phyloP scores from a whole-genome alignment of 2,888 invertebrate genomes.

The Ornithoptera priamus region DNA sequence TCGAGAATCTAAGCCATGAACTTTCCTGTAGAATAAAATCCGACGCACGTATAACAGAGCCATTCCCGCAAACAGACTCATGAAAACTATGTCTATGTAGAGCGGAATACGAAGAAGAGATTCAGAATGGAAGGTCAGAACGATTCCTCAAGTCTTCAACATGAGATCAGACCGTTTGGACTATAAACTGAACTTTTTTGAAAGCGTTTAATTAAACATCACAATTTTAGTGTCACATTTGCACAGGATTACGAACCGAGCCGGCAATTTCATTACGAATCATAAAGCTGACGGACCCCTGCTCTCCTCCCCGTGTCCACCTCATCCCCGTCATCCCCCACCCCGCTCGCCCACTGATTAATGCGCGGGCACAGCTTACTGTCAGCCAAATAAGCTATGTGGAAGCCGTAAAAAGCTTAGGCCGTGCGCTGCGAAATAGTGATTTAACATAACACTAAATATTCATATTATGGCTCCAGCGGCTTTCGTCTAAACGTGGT shows the following conservation, averaged over 20 bases:
- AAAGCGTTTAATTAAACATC: slow-evolving; percentile 2
- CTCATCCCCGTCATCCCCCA: neutral
- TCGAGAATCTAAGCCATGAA: too few relatives aligned
- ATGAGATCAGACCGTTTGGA: too few relatives aligned
- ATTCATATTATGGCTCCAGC: too few relatives aligned
- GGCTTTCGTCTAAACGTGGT: too few relatives aligned
- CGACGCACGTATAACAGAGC: too few relatives aligned
- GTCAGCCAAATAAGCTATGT: slow-evolving; percentile 20
- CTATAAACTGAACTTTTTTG: too few relatives aligned
- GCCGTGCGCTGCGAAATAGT: neutral
- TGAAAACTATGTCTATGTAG: too few relatives aligned
- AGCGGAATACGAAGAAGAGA: too few relatives aligned
- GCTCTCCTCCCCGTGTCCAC: neutral
- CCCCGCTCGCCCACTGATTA: slow-evolving; percentile 8
- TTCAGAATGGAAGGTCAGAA: too few relatives aligned
- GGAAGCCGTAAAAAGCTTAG: slow-evolving; percentile 5
- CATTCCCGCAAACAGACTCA: too few relatives aligned
- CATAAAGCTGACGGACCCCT: slow-evolving; percentile 13
- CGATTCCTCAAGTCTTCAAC: too few relatives aligned
- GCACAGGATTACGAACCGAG: slow-evolving; percentile 10
- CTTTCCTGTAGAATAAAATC: too few relatives aligned
- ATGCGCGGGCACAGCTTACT: slow-evolving; percentile 18
- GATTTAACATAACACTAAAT: neutral
- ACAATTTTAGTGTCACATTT: slow-evolving; percentile 12
- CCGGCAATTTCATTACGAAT: slow-evolving; percentile 21